A percentile compares a stretch with the other conserved stretches of the same genome.
These are phyloP conservation scores for Drosophila burlai DNA, from an alignment of 1,140 invertebrate species.

Conservation along the genomic window DNA sequence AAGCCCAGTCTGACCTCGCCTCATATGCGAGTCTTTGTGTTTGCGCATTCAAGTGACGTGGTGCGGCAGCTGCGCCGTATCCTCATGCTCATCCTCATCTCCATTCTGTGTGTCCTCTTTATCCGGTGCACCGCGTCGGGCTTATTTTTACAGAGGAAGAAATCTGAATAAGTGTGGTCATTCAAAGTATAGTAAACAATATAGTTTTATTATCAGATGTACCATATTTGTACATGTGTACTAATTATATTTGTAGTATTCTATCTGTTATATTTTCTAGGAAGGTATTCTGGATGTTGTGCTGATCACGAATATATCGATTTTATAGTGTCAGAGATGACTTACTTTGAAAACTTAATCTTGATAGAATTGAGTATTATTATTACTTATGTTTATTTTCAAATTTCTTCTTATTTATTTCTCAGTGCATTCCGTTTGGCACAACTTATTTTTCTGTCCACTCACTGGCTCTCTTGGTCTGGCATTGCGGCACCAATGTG, in stretches of 20 bases:
- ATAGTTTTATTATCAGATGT: neutral
- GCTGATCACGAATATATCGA: neutral
- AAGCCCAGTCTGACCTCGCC: constrained; percentile 31
- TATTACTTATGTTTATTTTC: neutral
- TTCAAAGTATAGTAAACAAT: no score
- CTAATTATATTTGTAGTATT: neutral
- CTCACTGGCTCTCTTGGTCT: constrained; percentile 11
- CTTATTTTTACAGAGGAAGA: constrained; percentile 24
- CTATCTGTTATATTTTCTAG: neutral
- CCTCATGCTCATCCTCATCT: constrained; percentile 24
- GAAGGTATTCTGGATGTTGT: no score
- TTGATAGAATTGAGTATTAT: neutral
- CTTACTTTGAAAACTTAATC: neutral
- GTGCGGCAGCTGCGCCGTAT: constrained; percentile 45
- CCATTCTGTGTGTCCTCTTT: constrained; percentile 43
- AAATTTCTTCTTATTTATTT: neutral
- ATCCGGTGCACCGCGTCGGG: constrained; percentile 13
- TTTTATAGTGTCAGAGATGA: no score
- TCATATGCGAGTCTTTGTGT: constrained; percentile 79
- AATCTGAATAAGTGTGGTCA: neutral
- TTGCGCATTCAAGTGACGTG: constrained; percentile 78
- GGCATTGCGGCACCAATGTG: constrained; percentile 47
- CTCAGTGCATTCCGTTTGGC: neutral
- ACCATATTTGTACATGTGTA: neutral
- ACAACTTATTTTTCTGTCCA: constrained; percentile 26